These are phyloP conservation scores for Athrips mouffetella DNA, from an alignment of 2,888 invertebrate species.

Conservation along the genomic window DNA sequence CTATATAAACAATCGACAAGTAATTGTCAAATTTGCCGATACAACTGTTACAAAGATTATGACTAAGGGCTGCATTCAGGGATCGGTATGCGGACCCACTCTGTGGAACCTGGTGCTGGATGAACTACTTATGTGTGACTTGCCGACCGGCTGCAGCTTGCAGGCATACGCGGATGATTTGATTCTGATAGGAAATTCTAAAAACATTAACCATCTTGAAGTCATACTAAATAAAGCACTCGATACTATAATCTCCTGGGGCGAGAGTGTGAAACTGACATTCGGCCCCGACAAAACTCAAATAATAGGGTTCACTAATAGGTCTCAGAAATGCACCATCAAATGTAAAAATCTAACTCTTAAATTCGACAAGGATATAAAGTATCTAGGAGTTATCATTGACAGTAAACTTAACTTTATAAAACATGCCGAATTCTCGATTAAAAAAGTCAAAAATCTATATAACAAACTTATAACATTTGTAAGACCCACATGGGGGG, in stretches of 20 bases:
- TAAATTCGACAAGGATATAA: not conserved
- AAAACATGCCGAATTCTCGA: conserved; percentile 4
- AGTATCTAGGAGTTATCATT: not conserved
- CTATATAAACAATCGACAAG: conserved; percentile 14
- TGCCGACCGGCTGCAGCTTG: not conserved
- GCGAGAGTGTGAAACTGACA: not conserved
- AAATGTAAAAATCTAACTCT: not conserved
- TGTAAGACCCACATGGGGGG: conserved; percentile 17
- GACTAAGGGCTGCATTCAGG: conserved; percentile 22
- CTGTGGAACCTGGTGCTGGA: conserved; percentile 19
- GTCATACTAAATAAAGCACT: not conserved
- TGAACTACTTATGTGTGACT: not conserved
- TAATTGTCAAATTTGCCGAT: conserved; percentile 11
- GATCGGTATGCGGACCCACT: conserved; percentile 18
- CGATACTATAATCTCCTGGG: not conserved
- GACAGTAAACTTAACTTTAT: conserved; percentile 11
- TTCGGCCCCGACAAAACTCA: conserved; percentile 13
- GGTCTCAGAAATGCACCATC: not conserved
- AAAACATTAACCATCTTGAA: not conserved
- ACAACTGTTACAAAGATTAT: conserved; percentile 2
- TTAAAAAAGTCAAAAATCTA: conserved; percentile 13
- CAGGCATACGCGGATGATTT: conserved; percentile 6
- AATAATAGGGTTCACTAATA: not conserved
- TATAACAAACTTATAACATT: conserved; percentile 10
- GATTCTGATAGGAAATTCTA: not conserved